Percentiles rank a stretch among this genome's conserved stretches.
Evolutionary conservation across 2,797 vertebrate species (phyloP).

Genomic region (Nannoperca australis): DNA sequence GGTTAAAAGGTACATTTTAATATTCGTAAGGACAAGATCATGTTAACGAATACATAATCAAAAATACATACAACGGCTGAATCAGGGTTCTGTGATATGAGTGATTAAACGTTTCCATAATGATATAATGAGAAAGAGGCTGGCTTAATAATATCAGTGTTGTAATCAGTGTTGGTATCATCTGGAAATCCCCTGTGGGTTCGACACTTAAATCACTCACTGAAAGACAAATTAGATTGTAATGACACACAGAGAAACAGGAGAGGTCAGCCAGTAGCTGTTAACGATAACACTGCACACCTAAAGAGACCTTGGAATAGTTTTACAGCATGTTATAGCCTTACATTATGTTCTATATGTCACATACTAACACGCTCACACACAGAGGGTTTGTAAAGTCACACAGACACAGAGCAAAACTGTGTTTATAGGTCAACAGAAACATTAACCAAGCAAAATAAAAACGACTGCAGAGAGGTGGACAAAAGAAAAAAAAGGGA

Average conservation of each 20-base stretch:
- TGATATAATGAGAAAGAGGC: conserved; percentile 70
- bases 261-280: conserved; percentile 62
- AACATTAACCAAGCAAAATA: conserved; percentile 51
- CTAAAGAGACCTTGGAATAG: conserved; percentile 34
- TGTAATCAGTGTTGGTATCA: conserved; percentile 77
- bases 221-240: conserved; percentile 69
- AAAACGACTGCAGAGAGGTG: conserved; percentile 37
- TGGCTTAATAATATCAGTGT: conserved; percentile 71
- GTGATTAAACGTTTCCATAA: conserved; percentile 70
- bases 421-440: conserved; percentile 61
- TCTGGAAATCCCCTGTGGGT: conserved; percentile 64
- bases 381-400: conserved; percentile 9
- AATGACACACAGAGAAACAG: conserved; percentile 61
- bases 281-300: conserved; percentile 34
- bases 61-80: conserved; percentile 17
- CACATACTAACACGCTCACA: conserved; percentile 17
- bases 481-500: conserved; percentile 49
- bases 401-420: conserved; percentile 23
- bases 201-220: conserved; percentile 66
- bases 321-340: conserved; percentile 20
- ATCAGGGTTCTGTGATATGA: conserved; percentile 52
- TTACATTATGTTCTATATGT: conserved; percentile 27
- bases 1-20: neutral
- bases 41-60: conserved; percentile 6
- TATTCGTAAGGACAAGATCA: conserved; percentile 5